A percentile compares a stretch with the other conserved stretches of the same genome.
phyloP scores from a whole-genome alignment of 2,888 invertebrate genomes.

The Oxycera nigricornis region DNA sequence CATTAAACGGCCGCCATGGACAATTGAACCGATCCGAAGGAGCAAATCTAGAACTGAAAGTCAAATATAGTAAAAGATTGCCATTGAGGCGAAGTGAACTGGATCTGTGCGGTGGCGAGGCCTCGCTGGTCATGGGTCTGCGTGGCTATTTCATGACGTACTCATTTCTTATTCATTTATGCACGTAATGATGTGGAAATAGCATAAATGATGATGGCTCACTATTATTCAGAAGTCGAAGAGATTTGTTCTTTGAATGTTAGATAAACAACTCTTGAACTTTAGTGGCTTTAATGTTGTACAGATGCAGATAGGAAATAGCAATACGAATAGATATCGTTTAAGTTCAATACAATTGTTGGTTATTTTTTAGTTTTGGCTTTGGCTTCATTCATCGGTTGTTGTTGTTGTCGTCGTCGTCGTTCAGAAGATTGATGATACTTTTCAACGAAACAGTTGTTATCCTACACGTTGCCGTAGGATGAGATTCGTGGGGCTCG shows the following conservation, averaged over 20 bases:
- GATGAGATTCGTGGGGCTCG: neutral
- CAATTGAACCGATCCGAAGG: conserved; percentile 39
- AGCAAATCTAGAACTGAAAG: conserved; percentile 19
- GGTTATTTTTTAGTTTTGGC: neutral
- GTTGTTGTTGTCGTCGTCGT: conserved; percentile 7
- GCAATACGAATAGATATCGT: conserved; percentile 23
- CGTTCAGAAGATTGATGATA: conserved; percentile 34
- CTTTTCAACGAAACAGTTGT: conserved; percentile 34
- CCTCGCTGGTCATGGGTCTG: conserved; percentile 25
- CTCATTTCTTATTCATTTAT: conserved; percentile 47
- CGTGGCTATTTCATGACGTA: conserved; percentile 38
- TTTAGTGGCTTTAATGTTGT: conserved; percentile 24
- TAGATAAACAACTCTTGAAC: conserved; percentile 37
- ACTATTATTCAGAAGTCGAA: conserved; percentile 40
- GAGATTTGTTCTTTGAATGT: conserved; percentile 36
- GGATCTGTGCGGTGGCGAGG: neutral
- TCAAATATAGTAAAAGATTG: conserved; percentile 6
- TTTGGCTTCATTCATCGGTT: conserved; percentile 10
- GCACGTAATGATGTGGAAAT: conserved; percentile 46
- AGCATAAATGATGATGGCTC: conserved; percentile 41
- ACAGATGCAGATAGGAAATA: conserved; percentile 34
- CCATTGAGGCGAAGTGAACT: conserved; percentile 11
- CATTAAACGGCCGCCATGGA: conserved; percentile 42
- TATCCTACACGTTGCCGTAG: conserved; percentile 20
- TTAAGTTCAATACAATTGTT: conserved; percentile 23